These are phyloP conservation scores for Patella ulyssiponensis DNA, from an alignment of 2,888 invertebrate species.

Conservation along the genomic window DNA sequence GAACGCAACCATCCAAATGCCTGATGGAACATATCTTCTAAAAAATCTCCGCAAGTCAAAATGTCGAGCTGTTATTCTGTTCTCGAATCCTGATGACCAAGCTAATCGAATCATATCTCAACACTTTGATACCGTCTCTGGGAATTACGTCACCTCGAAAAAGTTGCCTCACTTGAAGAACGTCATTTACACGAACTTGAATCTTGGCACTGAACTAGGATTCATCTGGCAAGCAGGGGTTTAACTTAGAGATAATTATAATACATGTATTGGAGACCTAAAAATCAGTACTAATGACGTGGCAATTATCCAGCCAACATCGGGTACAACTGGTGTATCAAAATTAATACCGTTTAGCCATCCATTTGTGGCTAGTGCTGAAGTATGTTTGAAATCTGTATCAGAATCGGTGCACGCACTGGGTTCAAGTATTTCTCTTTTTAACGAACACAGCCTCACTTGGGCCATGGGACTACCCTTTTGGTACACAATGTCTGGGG, in stretches of 20 bases:
- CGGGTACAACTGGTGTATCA: background rate
- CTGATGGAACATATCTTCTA: slow-evolving; percentile 15
- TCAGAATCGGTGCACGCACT: background rate
- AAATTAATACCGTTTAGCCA: background rate
- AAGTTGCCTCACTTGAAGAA: background rate
- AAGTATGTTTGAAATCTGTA: background rate
- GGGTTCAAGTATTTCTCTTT: background rate
- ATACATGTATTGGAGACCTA: background rate
- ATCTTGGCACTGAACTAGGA: background rate
- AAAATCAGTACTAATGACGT: background rate
- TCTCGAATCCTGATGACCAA: background rate
- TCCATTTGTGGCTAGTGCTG: too few species aligned
- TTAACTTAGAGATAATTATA: background rate
- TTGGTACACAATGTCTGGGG: background rate
- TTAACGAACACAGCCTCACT: background rate
- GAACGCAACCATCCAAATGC: background rate
- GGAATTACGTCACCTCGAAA: background rate
- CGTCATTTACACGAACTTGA: background rate
- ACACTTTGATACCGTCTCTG: background rate
- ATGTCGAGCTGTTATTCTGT: background rate
- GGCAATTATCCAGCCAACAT: background rate
- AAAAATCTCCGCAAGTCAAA: background rate
- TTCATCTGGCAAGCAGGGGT: background rate
- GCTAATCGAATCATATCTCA: background rate
- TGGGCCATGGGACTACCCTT: background rate